phyloP scores from a whole-genome alignment of 2,113 vertebrate species.

The Malurus cyaneus region DNA sequence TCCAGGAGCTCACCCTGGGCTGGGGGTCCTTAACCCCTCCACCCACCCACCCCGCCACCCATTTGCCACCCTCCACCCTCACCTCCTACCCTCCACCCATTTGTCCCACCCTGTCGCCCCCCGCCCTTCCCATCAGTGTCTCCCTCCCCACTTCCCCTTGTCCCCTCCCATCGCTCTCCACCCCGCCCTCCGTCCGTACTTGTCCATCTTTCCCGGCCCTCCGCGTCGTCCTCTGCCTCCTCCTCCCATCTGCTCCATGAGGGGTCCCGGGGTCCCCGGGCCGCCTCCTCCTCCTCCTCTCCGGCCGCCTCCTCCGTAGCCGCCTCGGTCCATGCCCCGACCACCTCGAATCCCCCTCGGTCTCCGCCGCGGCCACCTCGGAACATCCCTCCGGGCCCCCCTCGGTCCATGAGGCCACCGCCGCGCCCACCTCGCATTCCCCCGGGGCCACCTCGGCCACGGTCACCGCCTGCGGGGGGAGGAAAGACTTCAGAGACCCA shows the following conservation, averaged over 20 bases:
- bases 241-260: conserved; percentile 81
- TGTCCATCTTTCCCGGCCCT: conserved; percentile 81
- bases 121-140: not conserved
- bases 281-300: conserved; percentile 78
- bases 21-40: no score
- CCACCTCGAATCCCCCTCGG: conserved; percentile 89
- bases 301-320: conserved; percentile 83
- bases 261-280: conserved; percentile 77
- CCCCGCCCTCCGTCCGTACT: conserved; percentile 51
- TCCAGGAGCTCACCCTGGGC: no score
- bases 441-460: conserved; percentile 89
- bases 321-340: conserved; percentile 90
- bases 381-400: conserved; percentile 82
- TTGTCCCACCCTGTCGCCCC: not conserved
- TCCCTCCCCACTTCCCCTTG: not conserved
- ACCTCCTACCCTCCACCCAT: not conserved
- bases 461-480: conserved; percentile 76
- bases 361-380: conserved; percentile 79
- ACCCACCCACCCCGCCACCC: not conserved
- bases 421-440: conserved; percentile 90
- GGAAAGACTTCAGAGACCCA: not conserved
- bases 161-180: not conserved
- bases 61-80: not conserved
- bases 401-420: conserved; percentile 86
- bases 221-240: conserved; percentile 78